A percentile compares a stretch with the other conserved stretches of the same genome.
Evolutionary conservation across 2,113 vertebrate species (phyloP).

Genomic region (Setophaga coronata): DNA sequence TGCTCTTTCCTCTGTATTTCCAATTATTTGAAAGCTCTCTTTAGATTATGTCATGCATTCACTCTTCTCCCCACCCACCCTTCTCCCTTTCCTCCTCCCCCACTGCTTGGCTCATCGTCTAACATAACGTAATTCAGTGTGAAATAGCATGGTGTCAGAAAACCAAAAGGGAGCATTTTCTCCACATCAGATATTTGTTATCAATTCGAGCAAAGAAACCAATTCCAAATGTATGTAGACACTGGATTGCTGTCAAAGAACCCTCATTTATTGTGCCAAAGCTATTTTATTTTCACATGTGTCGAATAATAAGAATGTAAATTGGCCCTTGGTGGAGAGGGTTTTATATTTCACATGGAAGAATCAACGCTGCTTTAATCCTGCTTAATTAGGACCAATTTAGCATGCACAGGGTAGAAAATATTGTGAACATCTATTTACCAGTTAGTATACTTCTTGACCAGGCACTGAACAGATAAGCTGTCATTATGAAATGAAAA

Average conservation of each 20-base stretch:
- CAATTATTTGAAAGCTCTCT: background rate
- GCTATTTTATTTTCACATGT: conserved; percentile 52
- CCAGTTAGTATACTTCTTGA: background rate
- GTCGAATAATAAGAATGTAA: conserved; percentile 59
- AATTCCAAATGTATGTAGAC: conserved; percentile 36
- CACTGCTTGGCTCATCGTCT: background rate
- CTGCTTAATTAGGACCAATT: conserved; percentile 64
- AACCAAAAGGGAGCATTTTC: conserved; percentile 10
- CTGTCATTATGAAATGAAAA: conserved; percentile 24
- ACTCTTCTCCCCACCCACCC: background rate
- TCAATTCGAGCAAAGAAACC: conserved; percentile 10
- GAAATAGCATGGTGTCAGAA: background rate
- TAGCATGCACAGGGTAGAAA: conserved; percentile 41
- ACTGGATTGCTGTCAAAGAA: conserved; percentile 27
- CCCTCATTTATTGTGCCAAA: conserved; percentile 57
- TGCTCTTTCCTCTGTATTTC: background rate
- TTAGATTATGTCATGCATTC: background rate
- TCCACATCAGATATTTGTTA: conserved; percentile 39
- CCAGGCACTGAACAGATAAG: background rate
- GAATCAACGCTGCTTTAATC: conserved; percentile 49
- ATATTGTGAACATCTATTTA: conserved; percentile 47
- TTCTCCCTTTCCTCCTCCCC: background rate
- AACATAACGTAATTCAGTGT: conserved; percentile 7
- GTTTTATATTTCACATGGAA: conserved; percentile 47
- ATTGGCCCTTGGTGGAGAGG: conserved; percentile 5